Evolutionary conservation across 2,113 vertebrate genomes (phyloP).

Genomic region (Leptobrachium ailaonicum): DNA sequence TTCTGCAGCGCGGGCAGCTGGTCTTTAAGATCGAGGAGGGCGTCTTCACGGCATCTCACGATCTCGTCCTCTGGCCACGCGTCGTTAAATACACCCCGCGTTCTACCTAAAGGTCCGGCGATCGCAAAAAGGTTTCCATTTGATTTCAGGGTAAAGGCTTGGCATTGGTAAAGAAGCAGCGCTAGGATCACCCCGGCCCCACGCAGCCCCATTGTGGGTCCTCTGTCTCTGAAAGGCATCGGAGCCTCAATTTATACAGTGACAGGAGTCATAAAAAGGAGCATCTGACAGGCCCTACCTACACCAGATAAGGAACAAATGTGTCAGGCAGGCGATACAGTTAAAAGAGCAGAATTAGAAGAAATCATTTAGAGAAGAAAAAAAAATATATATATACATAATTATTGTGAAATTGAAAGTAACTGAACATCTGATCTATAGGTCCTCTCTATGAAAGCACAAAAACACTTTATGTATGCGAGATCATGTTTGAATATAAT

Average conservation of each 20-base stretch:
- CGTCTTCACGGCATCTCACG: conserved; percentile 60
- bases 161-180: conserved; percentile 54
- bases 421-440: too few species aligned
- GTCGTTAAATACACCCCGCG: conserved; percentile 25
- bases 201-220: conserved; percentile 59
- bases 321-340: neutral
- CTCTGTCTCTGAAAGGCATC: neutral
- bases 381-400: neutral
- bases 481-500: too few species aligned
- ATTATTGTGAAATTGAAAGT: too few species aligned
- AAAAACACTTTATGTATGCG: too few species aligned
- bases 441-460: too few species aligned
- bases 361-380: neutral
- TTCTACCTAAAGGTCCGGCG: conserved; percentile 71
- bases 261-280: conserved; percentile 54
- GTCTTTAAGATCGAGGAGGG: conserved; percentile 53
- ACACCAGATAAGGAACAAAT: conserved; percentile 40
- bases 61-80: neutral
- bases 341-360: too few species aligned
- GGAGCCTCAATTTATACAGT: conserved; percentile 47
- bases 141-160: conserved; percentile 46
- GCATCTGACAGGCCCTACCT: conserved; percentile 65
- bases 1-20: conserved; percentile 66
- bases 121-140: conserved; percentile 65
- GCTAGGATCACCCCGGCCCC: conserved; percentile 58